Evolutionary conservation across 2,888 invertebrate genomes (phyloP).

Genomic region (Mimachlamys varia): DNA sequence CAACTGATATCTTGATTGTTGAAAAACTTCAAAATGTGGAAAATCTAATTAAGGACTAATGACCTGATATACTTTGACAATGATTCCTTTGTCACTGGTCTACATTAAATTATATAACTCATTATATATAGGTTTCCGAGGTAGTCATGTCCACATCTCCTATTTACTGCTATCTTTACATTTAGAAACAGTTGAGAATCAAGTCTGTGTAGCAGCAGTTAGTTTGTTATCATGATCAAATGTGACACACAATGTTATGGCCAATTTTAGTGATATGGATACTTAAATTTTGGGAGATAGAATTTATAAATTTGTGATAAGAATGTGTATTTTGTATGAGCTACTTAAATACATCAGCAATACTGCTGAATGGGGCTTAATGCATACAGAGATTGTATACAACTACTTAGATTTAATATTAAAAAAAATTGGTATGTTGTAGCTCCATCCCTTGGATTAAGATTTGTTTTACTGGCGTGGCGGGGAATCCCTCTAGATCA

Average conservation of each 20-base stretch:
- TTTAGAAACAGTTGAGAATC: neutral
- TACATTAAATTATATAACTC: neutral
- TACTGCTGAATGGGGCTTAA: neutral
- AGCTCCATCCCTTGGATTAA: neutral
- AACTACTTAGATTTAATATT: neutral
- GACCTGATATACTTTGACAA: neutral
- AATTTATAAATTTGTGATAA: neutral
- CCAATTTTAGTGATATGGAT: neutral
- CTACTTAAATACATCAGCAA: neutral
- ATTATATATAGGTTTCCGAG: neutral
- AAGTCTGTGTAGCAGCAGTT: neutral
- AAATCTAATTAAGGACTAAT: neutral
- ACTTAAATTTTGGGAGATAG: neutral
- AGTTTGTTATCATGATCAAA: neutral
- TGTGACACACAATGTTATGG: neutral
- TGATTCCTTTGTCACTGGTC: neutral
- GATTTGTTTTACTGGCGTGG: neutral
- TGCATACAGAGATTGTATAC: neutral
- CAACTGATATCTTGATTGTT: neutral
- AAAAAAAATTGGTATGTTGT: neutral
- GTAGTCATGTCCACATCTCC: no score
- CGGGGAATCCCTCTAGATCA: neutral
- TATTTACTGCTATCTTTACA: neutral
- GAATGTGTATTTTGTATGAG: neutral
- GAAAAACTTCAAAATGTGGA: neutral